phyloP scores from a whole-genome alignment of 2,888 invertebrate genomes.

The Lycocerus yunnanus region DNA sequence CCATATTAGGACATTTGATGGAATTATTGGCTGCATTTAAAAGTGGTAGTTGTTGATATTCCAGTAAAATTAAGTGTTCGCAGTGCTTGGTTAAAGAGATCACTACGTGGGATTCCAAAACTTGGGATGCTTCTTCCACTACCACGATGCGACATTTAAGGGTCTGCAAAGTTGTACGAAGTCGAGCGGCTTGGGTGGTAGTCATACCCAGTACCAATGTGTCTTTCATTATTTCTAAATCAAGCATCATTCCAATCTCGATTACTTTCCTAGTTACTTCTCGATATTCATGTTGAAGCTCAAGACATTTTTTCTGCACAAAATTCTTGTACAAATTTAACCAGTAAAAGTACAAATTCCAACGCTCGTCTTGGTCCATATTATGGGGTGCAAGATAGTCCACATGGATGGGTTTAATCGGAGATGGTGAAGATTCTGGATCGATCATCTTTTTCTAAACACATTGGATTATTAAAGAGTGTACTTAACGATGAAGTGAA shows the following conservation, averaged over 20 bases:
- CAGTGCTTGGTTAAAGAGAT: slow-evolving; percentile 73
- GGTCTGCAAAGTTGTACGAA: slow-evolving; percentile 64
- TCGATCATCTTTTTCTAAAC: neutral
- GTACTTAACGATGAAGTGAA: neutral
- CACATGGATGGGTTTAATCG: slow-evolving; percentile 5
- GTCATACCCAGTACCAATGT: slow-evolving; percentile 73
- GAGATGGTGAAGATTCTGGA: neutral
- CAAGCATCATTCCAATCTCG: slow-evolving; percentile 57
- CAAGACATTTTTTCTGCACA: slow-evolving; percentile 34
- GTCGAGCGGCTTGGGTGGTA: slow-evolving; percentile 76
- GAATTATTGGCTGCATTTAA: slow-evolving; percentile 60
- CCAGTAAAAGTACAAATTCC: slow-evolving; percentile 50
- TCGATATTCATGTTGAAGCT: slow-evolving; percentile 36
- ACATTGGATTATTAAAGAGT: neutral
- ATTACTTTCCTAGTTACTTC: slow-evolving; percentile 29
- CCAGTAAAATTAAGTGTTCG: slow-evolving; percentile 83
- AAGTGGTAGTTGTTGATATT: slow-evolving; percentile 87
- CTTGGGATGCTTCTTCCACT: slow-evolving; percentile 90
- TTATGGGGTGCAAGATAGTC: slow-evolving; percentile 36
- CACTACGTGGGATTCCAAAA: slow-evolving; percentile 82
- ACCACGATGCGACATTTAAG: slow-evolving; percentile 71
- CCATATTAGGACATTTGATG: too few relatives aligned
- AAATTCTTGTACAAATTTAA: slow-evolving; percentile 36
- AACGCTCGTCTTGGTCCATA: slow-evolving; percentile 42
- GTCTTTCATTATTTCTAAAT: slow-evolving; percentile 60